Evolutionary conservation across 2,113 vertebrate species (phyloP).

Genomic region (Salvelinus namaycush): DNA sequence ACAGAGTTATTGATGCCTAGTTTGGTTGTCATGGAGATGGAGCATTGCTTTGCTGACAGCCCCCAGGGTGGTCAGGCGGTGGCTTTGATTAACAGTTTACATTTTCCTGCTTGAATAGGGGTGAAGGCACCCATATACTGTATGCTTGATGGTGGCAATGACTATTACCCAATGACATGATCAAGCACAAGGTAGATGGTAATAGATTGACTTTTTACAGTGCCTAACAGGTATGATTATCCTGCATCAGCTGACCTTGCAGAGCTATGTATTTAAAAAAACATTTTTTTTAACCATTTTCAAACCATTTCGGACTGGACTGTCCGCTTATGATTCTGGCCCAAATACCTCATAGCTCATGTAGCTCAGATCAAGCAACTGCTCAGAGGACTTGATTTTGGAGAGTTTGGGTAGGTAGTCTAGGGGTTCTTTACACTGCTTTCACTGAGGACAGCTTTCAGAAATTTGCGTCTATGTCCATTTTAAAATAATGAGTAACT

Average conservation of each 20-base stretch:
- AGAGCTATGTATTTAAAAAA: background rate
- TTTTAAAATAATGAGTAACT: background rate
- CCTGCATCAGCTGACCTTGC: slow-evolving; percentile 30
- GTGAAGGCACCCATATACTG: background rate
- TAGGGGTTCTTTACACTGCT: background rate
- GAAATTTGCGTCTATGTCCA: background rate
- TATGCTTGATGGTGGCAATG: slow-evolving; percentile 18
- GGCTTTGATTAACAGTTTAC: background rate
- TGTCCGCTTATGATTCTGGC: slow-evolving; percentile 23
- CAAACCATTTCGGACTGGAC: background rate
- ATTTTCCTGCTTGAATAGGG: slow-evolving; percentile 4
- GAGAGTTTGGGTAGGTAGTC: background rate
- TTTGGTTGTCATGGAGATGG: background rate
- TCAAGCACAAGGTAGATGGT: slow-evolving; percentile 47
- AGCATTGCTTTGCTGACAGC: slow-evolving; percentile 1
- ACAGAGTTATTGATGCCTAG: background rate
- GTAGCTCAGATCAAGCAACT: slow-evolving; percentile 19
- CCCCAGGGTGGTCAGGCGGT: background rate
- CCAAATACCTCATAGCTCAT: slow-evolving; percentile 32
- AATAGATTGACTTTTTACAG: slow-evolving; percentile 25
- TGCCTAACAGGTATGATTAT: slow-evolving; percentile 50
- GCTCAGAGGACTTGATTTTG: background rate
- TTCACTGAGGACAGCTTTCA: background rate
- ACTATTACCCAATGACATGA: slow-evolving; percentile 10
- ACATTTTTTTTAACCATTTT: background rate